Conservation (phyloP, 2,888 invertebrate species). For the Phalera bucephala region DNA sequence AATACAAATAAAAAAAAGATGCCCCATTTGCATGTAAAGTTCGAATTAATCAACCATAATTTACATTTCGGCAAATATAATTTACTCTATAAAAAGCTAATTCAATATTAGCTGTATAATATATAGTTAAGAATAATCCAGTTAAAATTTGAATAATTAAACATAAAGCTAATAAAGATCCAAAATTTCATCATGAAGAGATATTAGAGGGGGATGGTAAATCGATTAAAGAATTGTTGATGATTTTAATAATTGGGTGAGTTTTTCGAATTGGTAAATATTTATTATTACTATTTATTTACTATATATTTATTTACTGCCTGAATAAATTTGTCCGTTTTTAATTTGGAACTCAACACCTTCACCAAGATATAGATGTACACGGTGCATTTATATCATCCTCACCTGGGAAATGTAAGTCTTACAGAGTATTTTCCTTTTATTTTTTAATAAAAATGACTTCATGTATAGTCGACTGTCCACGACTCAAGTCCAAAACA, state of each 20-base stretch:
- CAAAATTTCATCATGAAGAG: conserved; percentile 87
- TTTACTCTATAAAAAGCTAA: conserved; percentile 86
- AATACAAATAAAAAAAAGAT: conserved; percentile 87
- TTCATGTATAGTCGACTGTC: too few relatives aligned
- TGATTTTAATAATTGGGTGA: conserved; percentile 80
- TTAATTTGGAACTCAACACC: too few relatives aligned
- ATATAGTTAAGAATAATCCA: conserved; percentile 85
- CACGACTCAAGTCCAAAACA: too few relatives aligned
- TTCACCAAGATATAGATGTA: too few relatives aligned
- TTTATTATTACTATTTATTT: conserved; percentile 70
- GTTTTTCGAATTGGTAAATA: conserved; percentile 65
- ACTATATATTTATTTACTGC: too few relatives aligned
- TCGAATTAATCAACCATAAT: too few relatives aligned
- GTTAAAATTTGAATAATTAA: conserved; percentile 50
- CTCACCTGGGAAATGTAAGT: too few relatives aligned
- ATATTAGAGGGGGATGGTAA: conserved; percentile 85
- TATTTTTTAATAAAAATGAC: too few relatives aligned
- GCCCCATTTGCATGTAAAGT: too few relatives aligned
- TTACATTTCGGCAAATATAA: conserved; percentile 88
- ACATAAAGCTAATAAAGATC: conserved; percentile 85
- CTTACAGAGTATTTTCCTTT: too few relatives aligned
- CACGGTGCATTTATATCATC: too few relatives aligned
- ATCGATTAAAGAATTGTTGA: conserved; percentile 83
- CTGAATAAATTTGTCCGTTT: too few relatives aligned
- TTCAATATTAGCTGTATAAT: conserved; percentile 85